These are phyloP conservation scores for Arge pagana DNA, from an alignment of 2,888 invertebrate species.

Conservation along the genomic window DNA sequence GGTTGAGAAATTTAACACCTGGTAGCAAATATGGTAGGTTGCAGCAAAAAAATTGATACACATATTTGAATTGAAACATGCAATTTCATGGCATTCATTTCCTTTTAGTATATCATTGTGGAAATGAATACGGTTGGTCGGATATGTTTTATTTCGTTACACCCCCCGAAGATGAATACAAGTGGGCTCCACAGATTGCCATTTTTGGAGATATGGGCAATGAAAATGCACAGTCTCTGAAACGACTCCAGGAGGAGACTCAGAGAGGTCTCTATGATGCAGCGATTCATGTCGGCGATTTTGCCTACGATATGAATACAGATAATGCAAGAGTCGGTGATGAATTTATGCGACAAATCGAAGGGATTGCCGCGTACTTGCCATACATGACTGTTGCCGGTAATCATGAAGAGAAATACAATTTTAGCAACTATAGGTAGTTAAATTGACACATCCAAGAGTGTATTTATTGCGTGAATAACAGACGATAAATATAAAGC, in stretches of 20 bases:
- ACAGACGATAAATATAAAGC: not conserved
- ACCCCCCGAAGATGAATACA: constrained; percentile 64
- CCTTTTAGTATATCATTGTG: constrained; percentile 75
- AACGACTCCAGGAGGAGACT: constrained; percentile 82
- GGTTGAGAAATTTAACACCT: constrained; percentile 65
- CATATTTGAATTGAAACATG: not conserved
- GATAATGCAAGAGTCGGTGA: constrained; percentile 84
- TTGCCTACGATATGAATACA: constrained; percentile 91
- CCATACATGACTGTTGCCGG: constrained; percentile 95
- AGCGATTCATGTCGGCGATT: constrained; percentile 91
- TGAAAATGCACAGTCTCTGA: constrained; percentile 85
- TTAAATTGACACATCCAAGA: not conserved
- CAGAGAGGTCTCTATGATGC: constrained; percentile 82
- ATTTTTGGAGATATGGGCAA: constrained; percentile 95
- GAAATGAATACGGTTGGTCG: constrained; percentile 83
- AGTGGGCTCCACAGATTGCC: constrained; percentile 82
- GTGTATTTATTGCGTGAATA: not conserved
- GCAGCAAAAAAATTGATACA: not conserved
- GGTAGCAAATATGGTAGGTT: constrained; percentile 67
- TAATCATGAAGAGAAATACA: constrained; percentile 87
- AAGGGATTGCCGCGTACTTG: constrained; percentile 84
- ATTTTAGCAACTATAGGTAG: constrained; percentile 88
- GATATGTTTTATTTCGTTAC: constrained; percentile 77
- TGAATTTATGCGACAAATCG: constrained; percentile 90
- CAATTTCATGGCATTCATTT: constrained; percentile 9